Conservation (phyloP, 2,888 invertebrate species). For the Hirtodrosophila cameraria region DNA sequence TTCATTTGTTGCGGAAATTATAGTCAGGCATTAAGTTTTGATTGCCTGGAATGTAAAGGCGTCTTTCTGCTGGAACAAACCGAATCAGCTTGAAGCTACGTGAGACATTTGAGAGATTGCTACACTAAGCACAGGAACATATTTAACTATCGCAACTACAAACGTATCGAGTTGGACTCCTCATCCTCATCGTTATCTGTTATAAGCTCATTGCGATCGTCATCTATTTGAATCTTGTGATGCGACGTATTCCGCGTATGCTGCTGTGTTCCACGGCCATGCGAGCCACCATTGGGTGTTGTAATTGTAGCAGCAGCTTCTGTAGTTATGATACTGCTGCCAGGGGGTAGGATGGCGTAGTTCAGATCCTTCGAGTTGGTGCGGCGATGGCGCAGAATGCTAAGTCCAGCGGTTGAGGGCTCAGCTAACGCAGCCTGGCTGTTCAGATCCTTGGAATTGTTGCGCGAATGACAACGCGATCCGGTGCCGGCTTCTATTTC, state of each 20-base stretch:
- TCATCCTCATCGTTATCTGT: constrained; percentile 66
- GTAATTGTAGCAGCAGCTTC: constrained; percentile 2
- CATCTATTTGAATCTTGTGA: constrained; percentile 83
- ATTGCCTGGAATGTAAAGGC: constrained; percentile 36
- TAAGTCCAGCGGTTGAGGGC: constrained; percentile 59
- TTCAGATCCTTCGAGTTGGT: constrained; percentile 86
- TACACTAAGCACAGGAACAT: constrained; percentile 56
- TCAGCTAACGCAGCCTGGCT: constrained; percentile 56
- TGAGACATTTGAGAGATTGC: constrained; percentile 31
- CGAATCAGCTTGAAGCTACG: constrained; percentile 32
- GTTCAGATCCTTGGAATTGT: constrained; percentile 84
- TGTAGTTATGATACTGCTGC: constrained; percentile 8
- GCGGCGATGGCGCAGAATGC: constrained; percentile 86
- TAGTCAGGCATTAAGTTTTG: constrained; percentile 22
- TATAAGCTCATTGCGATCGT: constrained; percentile 81
- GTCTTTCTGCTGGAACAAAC: constrained; percentile 13
- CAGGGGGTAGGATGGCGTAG: constrained; percentile 56
- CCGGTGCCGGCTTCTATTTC: constrained; percentile 71
- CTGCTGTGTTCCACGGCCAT: constrained; percentile 30
- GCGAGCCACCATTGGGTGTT: constrained; percentile 3
- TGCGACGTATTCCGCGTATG: constrained; percentile 81
- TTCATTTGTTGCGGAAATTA: constrained; percentile 38
- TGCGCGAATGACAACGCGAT: constrained; percentile 85
- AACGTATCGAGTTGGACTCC: constrained; percentile 51
- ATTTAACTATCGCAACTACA: constrained; percentile 46